A percentile compares a stretch with the other conserved stretches of the same genome.
These are phyloP conservation scores for Adelognathus sp. DNA, from an alignment of 2,888 invertebrate genomes.

Conservation along the genomic window DNA sequence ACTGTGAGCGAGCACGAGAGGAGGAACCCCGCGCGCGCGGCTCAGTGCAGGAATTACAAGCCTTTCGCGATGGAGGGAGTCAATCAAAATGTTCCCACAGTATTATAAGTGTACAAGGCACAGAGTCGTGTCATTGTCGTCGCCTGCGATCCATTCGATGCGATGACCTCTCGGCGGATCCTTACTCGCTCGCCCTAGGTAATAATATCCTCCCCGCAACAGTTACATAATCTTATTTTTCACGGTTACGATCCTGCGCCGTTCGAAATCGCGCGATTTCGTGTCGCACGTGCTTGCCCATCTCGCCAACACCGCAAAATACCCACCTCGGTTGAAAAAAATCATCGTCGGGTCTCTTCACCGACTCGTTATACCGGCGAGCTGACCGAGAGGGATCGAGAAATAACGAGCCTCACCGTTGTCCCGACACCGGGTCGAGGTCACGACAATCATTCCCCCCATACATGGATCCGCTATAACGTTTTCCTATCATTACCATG, in stretches of 20 bases:
- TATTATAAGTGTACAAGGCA: neutral
- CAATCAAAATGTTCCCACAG: slow-evolving; percentile 57
- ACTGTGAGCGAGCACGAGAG: slow-evolving; percentile 34
- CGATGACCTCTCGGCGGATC: slow-evolving; percentile 31
- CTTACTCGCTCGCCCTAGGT: slow-evolving; percentile 25
- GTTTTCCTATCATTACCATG: slow-evolving; percentile 39
- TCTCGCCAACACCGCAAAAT: neutral
- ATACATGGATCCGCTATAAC: slow-evolving; percentile 47
- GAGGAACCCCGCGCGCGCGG: slow-evolving; percentile 11
- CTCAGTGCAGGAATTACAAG: slow-evolving; percentile 35
- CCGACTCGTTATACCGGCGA: slow-evolving; percentile 34
- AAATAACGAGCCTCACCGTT: slow-evolving; percentile 59
- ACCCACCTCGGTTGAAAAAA: neutral
- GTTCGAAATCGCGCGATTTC: slow-evolving; percentile 32
- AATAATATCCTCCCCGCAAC: slow-evolving; percentile 48
- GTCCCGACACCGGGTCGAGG: slow-evolving; percentile 59
- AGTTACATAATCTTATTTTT: slow-evolving; percentile 54
- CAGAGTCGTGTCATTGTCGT: slow-evolving; percentile 34
- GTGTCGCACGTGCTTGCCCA: slow-evolving; percentile 53
- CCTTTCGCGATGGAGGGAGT: slow-evolving; percentile 43
- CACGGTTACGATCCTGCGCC: neutral
- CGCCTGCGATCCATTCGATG: slow-evolving; percentile 31
- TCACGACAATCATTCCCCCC: slow-evolving; percentile 56
- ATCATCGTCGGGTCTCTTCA: slow-evolving; percentile 12
- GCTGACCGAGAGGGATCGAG: slow-evolving; percentile 47